Base-by-base conservation (phyloP, 2,113 vertebrate genomes). In the Pygoscelis adeliae region DNA sequence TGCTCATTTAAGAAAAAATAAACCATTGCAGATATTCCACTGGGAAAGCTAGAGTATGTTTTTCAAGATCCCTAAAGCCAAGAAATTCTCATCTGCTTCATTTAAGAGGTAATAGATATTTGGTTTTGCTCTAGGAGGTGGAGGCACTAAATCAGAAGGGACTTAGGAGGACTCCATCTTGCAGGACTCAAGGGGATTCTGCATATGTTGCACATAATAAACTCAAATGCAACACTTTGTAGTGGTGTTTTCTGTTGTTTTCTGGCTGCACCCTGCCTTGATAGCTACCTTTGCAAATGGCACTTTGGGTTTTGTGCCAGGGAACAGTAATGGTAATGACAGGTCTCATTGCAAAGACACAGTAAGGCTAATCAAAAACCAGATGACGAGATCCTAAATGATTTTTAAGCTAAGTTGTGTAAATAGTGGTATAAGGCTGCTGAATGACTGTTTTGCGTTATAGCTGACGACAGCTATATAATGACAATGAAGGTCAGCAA, bases 91-190 rank as follows among this genome's bases (percentile, higher is more conserved):
- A 34, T 89, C 62, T 94, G 58, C 70, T 95, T 96, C 84, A 85
- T 96, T 96, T 97, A 95, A 84, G 61, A 79, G 83, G 90, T 92
- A 91, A 92, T 59, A 91, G 44, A 61, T 95, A 87, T 89, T 96
- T 96, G 84, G 1, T 83, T 95, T 94, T 89, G 30, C 53, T 83
- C 49, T 80, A 49, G 78, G 53, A 95, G 56, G 30, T 1, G 4
- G 53, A 85, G 71, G 36, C 53, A 73, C 36, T 81, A 95, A 93
- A 91, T 91, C 89, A 91, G 70, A 91, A 87, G 78, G 96, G 89
- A 96, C 46, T 91, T 87, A 85, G 53, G 47, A 95, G 40, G 61
- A 79, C 69, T 91, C 56, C 56, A 52, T 93, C 83, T 84, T 84
- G 38, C 26, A 71, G 56, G 52, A 82, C 94, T 94, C 83, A 46